Evolutionary conservation across 2,113 vertebrate genomes (phyloP), one percentile per base, ranked within the genome.

Genomic region (Pterocles orientalis): DNA sequence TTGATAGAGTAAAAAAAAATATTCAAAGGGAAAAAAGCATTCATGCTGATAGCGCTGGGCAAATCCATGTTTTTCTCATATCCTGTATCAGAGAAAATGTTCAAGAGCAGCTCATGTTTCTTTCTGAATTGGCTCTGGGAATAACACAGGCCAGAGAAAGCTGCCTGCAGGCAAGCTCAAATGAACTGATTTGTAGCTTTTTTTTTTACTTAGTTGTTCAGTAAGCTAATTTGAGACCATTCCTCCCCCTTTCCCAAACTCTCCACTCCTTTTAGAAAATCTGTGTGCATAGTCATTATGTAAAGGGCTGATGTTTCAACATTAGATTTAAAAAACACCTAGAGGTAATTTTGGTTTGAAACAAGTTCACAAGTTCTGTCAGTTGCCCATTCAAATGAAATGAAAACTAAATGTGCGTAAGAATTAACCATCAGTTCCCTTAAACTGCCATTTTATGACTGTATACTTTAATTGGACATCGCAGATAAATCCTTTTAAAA

Each of bases 401-500:
- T 73, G 58, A 86, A 66, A 95, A 94, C 94, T 80, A 92, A 86
- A 91, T 65, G 36, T 71, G 81, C 45, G 57, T 53, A 69, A 81
- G 86, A 79, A 91, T 47, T 48, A 84, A 36, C 78, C 86, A 71
- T 47, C 60, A 66, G 68, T 66, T 86, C n/a, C 50, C 85, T 77
- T 77, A 57, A 93, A 94, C 51, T 91, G 41, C 39, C 88, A 25
- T 70, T 81, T 92, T 88, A 50, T 64, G 54, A 81, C 45, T 25
- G 25, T 56, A 20, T 64, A 45, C 72, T 97, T 86, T 93, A 95
- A 89, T 86, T 87, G 61, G 62, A 92, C 86, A 33, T 34, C 50
- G 56, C 45, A 88, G 83, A 97, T 89, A 96, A 95, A 95, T 91
- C 48, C 39, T 93, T 84, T 91, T 86, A 70, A 79, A 95, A 95